Conservation (phyloP, 2,888 invertebrate genomes). For the Boloria selene region DNA sequence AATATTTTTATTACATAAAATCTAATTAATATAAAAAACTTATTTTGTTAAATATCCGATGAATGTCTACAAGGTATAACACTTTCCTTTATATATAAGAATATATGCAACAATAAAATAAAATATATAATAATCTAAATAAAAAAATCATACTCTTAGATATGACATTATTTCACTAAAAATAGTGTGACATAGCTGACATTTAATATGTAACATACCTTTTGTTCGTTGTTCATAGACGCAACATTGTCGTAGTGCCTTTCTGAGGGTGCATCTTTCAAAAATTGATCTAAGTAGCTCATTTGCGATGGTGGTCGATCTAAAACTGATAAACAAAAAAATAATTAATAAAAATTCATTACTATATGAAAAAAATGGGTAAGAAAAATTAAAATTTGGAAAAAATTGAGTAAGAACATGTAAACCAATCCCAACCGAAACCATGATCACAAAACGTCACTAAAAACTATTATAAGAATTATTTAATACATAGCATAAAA, state of each 20-base stretch:
- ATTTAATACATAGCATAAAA: slow-evolving; percentile 21
- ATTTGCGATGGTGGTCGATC: slow-evolving; percentile 95
- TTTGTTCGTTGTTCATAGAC: slow-evolving; percentile 70
- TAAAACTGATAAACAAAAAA: slow-evolving; percentile 84
- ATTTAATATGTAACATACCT: slow-evolving; percentile 53
- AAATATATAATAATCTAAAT: neutral
- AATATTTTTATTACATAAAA: no score
- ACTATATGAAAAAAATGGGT: neutral
- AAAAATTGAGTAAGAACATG: slow-evolving; percentile 46
- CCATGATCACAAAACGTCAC: slow-evolving; percentile 63
- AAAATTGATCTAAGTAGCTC: slow-evolving; percentile 94
- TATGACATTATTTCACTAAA: slow-evolving; percentile 2
- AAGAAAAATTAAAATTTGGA: slow-evolving; percentile 35
- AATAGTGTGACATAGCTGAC: neutral
- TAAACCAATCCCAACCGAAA: slow-evolving; percentile 77
- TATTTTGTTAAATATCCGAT: no score
- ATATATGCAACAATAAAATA: neutral
- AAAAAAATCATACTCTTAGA: neutral
- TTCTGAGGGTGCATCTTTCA: slow-evolving; percentile 86
- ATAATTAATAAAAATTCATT: slow-evolving; percentile 5
- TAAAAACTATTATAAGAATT: slow-evolving; percentile 23
- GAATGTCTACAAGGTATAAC: no score
- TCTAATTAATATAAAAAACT: no score
- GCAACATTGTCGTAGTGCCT: slow-evolving; percentile 76
- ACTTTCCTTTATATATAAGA: neutral